phyloP scores from a whole-genome alignment of 1,140 invertebrate genomes.

The Thereuonema tuberculata region DNA sequence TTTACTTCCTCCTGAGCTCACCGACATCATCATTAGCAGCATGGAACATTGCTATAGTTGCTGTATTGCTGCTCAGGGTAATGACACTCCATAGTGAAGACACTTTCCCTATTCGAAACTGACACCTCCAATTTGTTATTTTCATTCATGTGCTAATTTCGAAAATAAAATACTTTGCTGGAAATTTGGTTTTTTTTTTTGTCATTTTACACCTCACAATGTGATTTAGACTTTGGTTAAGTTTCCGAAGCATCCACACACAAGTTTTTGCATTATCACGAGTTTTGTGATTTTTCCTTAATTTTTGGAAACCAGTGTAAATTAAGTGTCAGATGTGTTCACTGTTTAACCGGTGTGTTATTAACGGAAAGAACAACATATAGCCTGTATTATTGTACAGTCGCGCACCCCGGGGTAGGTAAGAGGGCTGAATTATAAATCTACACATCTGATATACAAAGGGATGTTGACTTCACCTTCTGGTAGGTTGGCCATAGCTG shows the following conservation, averaged over 20 bases:
- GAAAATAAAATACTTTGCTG: neutral
- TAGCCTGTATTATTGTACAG: too few species aligned
- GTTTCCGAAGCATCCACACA: neutral
- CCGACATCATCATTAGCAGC: neutral
- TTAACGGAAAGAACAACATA: too few species aligned
- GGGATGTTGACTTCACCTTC: too few species aligned
- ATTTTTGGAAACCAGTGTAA: neutral
- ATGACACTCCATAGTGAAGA: neutral
- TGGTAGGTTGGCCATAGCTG: too few species aligned
- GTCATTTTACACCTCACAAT: neutral
- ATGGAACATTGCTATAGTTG: neutral
- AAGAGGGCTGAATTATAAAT: too few species aligned
- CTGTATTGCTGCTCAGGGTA: neutral
- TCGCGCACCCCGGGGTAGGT: too few species aligned
- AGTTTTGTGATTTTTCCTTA: neutral
- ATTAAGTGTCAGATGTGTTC: too few species aligned
- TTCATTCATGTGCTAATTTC: neutral
- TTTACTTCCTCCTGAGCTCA: too few species aligned
- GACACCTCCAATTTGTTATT: neutral
- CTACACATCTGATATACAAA: too few species aligned
- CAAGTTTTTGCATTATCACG: neutral
- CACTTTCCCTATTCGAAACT: neutral
- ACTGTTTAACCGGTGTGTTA: too few species aligned
- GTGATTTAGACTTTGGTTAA: neutral
- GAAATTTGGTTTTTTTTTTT: neutral